Conservation (phyloP, 2,113 vertebrate genomes). For the Dendropsophus ebraccatus region DNA sequence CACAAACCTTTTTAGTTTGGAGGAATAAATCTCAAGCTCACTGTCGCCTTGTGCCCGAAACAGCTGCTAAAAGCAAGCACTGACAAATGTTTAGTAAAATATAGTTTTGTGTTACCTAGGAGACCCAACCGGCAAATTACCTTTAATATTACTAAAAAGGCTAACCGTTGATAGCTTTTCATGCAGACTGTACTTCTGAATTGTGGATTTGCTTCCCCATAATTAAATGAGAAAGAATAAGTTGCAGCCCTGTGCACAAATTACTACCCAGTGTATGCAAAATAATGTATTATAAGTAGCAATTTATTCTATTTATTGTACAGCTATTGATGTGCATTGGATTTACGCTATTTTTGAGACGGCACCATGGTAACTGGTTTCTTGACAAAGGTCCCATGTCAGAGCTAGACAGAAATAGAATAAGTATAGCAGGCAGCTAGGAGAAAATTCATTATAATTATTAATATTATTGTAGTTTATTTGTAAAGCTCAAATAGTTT, state of each 20-base stretch:
- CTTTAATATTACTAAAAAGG: constrained; percentile 62
- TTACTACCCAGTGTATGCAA: constrained; percentile 65
- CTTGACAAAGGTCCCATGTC: constrained; percentile 70
- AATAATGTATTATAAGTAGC: constrained; percentile 70
- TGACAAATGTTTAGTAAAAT: constrained; percentile 5
- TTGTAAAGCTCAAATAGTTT: constrained; percentile 30
- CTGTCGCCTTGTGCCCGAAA: too few relatives aligned
- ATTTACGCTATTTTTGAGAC: constrained; percentile 72
- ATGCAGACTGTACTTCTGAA: constrained; percentile 61
- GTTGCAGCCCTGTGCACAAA: constrained; percentile 69
- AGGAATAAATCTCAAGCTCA: too few relatives aligned
- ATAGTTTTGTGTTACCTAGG: background rate
- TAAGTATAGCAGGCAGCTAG: constrained; percentile 60
- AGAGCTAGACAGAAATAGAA: constrained; percentile 70
- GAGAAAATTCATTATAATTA: constrained; percentile 57
- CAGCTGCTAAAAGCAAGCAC: background rate
- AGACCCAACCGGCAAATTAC: constrained; percentile 30
- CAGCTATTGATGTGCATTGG: constrained; percentile 72
- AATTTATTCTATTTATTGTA: constrained; percentile 73
- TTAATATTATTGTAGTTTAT: constrained; percentile 40
- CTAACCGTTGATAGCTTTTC: constrained; percentile 50
- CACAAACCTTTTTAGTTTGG: too few relatives aligned
- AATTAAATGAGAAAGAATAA: constrained; percentile 70
- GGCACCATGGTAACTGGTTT: constrained; percentile 73
- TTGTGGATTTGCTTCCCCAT: constrained; percentile 68